Base-by-base conservation (phyloP, 2,888 invertebrate species). In the Atherix ibis region DNA sequence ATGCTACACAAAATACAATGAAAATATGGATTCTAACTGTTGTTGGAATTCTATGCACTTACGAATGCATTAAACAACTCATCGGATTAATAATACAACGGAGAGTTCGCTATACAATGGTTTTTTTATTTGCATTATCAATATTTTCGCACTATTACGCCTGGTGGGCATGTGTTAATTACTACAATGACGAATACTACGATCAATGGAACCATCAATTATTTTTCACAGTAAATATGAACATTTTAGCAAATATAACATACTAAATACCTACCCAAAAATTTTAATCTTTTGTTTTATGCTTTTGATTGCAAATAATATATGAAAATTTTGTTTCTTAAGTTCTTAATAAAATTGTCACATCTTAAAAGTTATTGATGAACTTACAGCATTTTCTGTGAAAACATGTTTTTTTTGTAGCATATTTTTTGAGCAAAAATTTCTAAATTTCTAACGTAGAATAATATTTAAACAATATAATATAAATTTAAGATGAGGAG, bases 151-250 rank as follows among this genome's bases (percentile, higher is more conserved):
- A 76, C 46, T 76, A 76, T 47, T 76, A 76, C 46, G 68, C 73
- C 2, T 76, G 74, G 71, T 76, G 76, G 76, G 67, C 67, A 31
- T 73, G 71, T 44, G 67, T 76, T 40, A 76, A 76, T 53, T 76
- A 76, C 48, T 74, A 73, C 65, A 76, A 76, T 46, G 76, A 76
- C 43, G 76, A 76, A 42, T 76, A 71, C 49, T 76, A 75, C 52
- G 66, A 66, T 18, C 74, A 74, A 49, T 76, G 74, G 74, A 70
- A 72, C 50, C 75, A 76, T 53, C 76, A 76, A 49, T 52, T 73
- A 43, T 71, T 74, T 51, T 71, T 71, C 48, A 67, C 69, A 48
- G 63, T 63, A 48, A 56, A 53, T 50, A 30, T 14, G 22, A 27
- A 39, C n/a, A 24, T 24, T 24, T 24, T 24, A 24, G 9, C n/a